A percentile compares a stretch with the other conserved stretches of the same genome.
These are phyloP conservation scores for Oscheius sp. DNA, from an alignment of 2,888 invertebrate genomes.

Conservation along the genomic window DNA sequence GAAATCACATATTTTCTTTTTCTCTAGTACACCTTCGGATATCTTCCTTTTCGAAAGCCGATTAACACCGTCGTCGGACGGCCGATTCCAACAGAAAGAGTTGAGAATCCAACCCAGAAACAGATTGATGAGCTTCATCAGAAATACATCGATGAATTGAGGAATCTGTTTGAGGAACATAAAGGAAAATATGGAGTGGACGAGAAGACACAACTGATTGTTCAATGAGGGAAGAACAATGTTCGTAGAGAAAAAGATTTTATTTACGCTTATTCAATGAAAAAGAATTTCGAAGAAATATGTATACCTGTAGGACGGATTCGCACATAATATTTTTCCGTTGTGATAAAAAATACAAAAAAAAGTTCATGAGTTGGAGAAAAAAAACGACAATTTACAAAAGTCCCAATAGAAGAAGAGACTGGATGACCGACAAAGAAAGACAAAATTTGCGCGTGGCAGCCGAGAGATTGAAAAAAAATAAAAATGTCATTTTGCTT, in stretches of 20 bases:
- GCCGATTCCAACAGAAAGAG: slow-evolving; percentile 50
- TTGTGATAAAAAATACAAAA: too few relatives aligned
- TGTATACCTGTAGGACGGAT: too few relatives aligned
- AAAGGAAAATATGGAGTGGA: slow-evolving; percentile 79
- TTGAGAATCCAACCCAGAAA: slow-evolving; percentile 44
- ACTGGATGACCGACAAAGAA: too few relatives aligned
- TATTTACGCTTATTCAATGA: too few relatives aligned
- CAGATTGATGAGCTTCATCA: slow-evolving; percentile 78
- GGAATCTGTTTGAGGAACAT: slow-evolving; percentile 82
- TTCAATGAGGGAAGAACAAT: too few relatives aligned
- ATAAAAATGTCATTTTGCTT: too few relatives aligned
- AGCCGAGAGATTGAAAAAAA: too few relatives aligned
- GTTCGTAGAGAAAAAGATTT: slow-evolving; percentile 5
- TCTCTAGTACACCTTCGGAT: slow-evolving; percentile 88
- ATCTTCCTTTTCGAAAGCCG: slow-evolving; percentile 80
- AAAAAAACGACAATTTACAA: too few relatives aligned
- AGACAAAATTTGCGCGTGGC: too few relatives aligned
- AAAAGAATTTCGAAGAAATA: background rate
- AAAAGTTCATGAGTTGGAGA: too few relatives aligned
- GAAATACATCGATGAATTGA: slow-evolving; percentile 80
- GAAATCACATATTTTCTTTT: slow-evolving; percentile 71
- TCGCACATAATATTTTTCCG: too few relatives aligned
- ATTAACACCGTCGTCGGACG: slow-evolving; percentile 59
- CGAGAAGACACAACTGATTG: slow-evolving; percentile 40
- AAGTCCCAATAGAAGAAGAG: too few relatives aligned